Conservation (phyloP, 2,113 vertebrate genomes). For the Egretta garzetta region DNA sequence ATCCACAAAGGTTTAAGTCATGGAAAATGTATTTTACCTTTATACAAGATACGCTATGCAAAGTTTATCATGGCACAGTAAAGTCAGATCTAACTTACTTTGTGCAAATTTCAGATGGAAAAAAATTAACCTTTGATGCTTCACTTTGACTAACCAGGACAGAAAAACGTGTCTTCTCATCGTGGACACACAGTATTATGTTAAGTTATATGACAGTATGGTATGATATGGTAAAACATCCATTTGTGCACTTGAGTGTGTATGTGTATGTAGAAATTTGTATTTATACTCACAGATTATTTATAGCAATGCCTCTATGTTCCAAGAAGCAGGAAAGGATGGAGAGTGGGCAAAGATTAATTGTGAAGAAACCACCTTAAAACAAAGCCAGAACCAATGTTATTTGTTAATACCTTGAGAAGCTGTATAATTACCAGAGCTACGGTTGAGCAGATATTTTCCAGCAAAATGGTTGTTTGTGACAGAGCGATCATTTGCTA, state of each 20-base stretch:
- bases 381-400: neutral
- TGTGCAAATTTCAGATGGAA: constrained; percentile 46
- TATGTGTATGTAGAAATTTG: neutral
- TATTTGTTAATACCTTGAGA: neutral
- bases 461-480: neutral
- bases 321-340: neutral
- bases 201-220: neutral
- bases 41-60: constrained; percentile 68
- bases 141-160: constrained; percentile 57
- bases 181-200: neutral
- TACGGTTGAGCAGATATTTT: neutral
- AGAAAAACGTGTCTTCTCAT: constrained; percentile 52
- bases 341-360: neutral
- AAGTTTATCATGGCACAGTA: constrained; percentile 71
- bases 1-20: constrained; percentile 78
- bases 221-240: neutral
- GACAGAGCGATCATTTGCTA: neutral
- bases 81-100: constrained; percentile 67
- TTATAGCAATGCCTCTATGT: neutral
- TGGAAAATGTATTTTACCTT: constrained; percentile 77
- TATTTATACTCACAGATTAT: neutral
- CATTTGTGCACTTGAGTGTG: constrained; percentile 18
- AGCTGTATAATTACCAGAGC: neutral
- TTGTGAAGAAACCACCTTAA: neutral
- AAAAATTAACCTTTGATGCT: constrained; percentile 50